Conservation (phyloP, 2,888 invertebrate species). For the Pseudococcus longispinus region DNA sequence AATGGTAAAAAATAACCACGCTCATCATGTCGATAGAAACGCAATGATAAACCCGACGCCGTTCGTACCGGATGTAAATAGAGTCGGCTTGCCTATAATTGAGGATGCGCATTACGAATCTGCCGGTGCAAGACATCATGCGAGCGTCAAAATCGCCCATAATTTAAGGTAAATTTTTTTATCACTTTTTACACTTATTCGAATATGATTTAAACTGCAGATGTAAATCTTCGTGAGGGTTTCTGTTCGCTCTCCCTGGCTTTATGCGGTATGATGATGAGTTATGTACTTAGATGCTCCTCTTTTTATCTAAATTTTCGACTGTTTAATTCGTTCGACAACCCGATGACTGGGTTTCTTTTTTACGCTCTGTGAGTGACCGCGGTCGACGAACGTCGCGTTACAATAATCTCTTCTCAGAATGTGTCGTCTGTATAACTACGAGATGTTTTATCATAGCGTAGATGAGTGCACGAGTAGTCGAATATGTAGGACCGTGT, state of each 20-base stretch:
- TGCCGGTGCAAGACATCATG: constrained; percentile 21
- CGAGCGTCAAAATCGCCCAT: constrained; percentile 44
- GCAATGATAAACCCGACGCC: background rate
- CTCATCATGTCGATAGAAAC: constrained; percentile 12
- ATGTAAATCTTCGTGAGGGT: too few species aligned
- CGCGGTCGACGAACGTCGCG: background rate
- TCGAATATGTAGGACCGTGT: background rate
- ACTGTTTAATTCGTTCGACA: background rate
- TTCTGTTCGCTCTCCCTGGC: too few species aligned
- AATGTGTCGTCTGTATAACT: background rate
- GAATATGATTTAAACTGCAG: too few species aligned
- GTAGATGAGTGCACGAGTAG: background rate
- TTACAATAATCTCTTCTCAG: background rate
- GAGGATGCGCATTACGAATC: constrained; percentile 51
- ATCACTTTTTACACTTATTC: background rate
- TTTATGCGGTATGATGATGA: too few species aligned
- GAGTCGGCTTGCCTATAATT: constrained; percentile 60
- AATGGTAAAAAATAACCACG: constrained; percentile 14
- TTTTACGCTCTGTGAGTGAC: background rate
- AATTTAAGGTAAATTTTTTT: constrained; percentile 47
- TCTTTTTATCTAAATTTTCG: too few species aligned
- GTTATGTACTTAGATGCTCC: too few species aligned
- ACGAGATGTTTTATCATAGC: background rate
- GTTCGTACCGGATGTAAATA: constrained; percentile 60
- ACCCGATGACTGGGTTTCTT: background rate